Evolutionary conservation across 2,797 vertebrate species (phyloP), one percentile per base, ranked within the genome.

Genomic region (Triplophysa yarkandensis): DNA sequence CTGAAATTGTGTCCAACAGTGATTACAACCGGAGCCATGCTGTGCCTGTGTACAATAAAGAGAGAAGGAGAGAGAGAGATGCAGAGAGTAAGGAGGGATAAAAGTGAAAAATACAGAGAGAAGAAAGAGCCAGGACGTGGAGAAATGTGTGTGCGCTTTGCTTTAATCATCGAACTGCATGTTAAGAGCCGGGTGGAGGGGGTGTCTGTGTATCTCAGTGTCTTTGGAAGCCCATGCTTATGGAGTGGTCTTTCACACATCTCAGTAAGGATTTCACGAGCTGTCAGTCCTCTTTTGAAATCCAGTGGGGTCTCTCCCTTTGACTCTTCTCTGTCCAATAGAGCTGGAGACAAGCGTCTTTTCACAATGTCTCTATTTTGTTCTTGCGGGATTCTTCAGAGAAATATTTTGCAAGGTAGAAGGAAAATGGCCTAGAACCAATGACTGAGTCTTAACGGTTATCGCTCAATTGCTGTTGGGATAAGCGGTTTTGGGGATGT

Each of bases 1-100:
- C 93, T 97, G 95, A 97, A 98, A 98, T 97, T 95, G 95, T 91
- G 94, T 95, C 94, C 95, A 96, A 92, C 94, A 87, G 95, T 95
- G 96, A 97, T 96, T 98, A 97, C 96, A 98, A 95, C 94, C 88
- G 92, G 88, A 88, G 87, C 93, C 96, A 95, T 76, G 94, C 96
- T 99, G 96, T 91, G 95, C 93, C 92, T 95, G 94, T 93, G 89
- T 90, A 90, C 86, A 87, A 66, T 85, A 83, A 83, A 75, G 83
- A 83, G 84, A 82, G 85, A 82, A 81, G 83, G 46, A 50, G 46
- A 23, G 46, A 50, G 19, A 23, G 46, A 50, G 46, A 50, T 21
- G 19, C 10, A 50, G 46, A 50, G 46, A 23, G 46, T 21, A n/a
- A n/a, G 23, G 41, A 43, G n/a, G 36, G 63, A 44, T 62, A 44